A percentile compares a stretch with the other conserved stretches of the same genome.
Conservation (phyloP, 2,113 vertebrate species). For the Rattus norvegicus region GRCr8 NC_086027.1:71315501-71316000, state of each 20-base stretch:
- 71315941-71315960: background rate
- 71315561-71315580: conserved; percentile 51
- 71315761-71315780: background rate
- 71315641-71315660: background rate
- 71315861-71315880: background rate
- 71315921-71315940: background rate
- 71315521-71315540: conserved; percentile 19
- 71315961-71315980: background rate
- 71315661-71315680: conserved; percentile 6
- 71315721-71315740: background rate
- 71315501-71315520: background rate
- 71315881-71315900: background rate
- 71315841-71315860: background rate
- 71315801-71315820: background rate
- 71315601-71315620: conserved; percentile 33
- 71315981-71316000: too few relatives aligned
- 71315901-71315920: background rate
- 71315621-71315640: background rate
- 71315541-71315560: conserved; percentile 41
- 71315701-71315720: background rate
- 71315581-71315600: conserved; percentile 60
- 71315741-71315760: background rate
- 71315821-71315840: background rate
- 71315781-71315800: background rate
- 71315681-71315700: background rate